Conservation (phyloP, 2,888 invertebrate genomes). For the Tenthredo amoena region DNA sequence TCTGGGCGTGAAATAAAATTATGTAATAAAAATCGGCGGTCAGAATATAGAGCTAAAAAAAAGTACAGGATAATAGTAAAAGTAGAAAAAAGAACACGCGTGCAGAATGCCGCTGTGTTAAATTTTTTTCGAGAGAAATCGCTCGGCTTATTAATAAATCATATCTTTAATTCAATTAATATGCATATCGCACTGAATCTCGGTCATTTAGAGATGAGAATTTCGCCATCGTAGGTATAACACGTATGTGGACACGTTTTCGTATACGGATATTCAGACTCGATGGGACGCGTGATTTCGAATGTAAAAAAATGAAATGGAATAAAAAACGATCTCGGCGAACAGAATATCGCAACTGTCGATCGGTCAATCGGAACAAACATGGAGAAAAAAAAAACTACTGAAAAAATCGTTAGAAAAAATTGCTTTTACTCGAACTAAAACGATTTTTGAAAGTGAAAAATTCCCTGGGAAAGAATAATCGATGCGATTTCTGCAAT, state of each 20-base stretch:
- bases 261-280: neutral
- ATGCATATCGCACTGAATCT: slow-evolving; percentile 10
- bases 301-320: neutral
- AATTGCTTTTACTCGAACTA: neutral
- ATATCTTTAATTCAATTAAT: slow-evolving; percentile 1
- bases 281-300: too few relatives aligned
- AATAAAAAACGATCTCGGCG: neutral
- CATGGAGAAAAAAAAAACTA: neutral
- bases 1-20: neutral
- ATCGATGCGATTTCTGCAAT: neutral
- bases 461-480: neutral
- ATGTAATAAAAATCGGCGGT: neutral
- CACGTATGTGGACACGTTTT: neutral
- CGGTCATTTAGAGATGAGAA: slow-evolving; percentile 24
- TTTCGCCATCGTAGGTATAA: slow-evolving; percentile 15
- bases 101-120: neutral
- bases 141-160: neutral
- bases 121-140: slow-evolving; percentile 7
- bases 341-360: neutral
- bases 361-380: neutral
- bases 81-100: neutral
- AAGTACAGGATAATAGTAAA: neutral
- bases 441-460: neutral
- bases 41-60: neutral
- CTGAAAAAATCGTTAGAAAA: neutral